Conservation (phyloP, 2,113 vertebrate species). For the Equus quagga region DNA sequence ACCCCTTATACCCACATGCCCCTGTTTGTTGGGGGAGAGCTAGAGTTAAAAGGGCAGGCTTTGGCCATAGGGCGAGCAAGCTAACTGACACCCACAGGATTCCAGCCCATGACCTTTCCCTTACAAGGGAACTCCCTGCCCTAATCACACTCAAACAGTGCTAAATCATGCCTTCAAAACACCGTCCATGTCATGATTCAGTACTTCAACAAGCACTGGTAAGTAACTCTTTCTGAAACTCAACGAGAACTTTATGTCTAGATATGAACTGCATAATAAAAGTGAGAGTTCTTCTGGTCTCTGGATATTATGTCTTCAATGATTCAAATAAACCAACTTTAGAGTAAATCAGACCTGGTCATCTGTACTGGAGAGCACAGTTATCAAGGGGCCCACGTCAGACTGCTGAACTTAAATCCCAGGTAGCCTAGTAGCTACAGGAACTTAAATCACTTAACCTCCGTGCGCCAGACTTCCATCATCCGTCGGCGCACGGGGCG, state of each 20-base stretch:
- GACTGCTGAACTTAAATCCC: not conserved
- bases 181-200: not conserved
- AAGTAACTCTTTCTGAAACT: slow-evolving; percentile 31
- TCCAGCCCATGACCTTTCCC: not conserved
- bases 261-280: slow-evolving; percentile 24
- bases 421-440: not conserved
- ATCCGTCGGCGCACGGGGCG: not conserved
- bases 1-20: not conserved
- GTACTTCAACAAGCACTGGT: not conserved
- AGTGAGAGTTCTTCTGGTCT: not conserved
- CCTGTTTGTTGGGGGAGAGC: not conserved
- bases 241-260: slow-evolving; percentile 4
- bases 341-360: not conserved
- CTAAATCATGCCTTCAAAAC: slow-evolving; percentile 49
- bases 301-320: not conserved
- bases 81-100: not conserved
- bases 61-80: not conserved
- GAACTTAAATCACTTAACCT: not conserved
- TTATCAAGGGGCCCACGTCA: not conserved
- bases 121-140: not conserved
- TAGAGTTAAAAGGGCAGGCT: not conserved
- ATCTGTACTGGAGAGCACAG: not conserved
- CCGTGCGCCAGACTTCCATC: not conserved
- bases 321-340: not conserved
- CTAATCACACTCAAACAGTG: slow-evolving; percentile 4